A percentile compares a stretch with the other conserved stretches of the same genome.
Conservation (phyloP, 2,888 invertebrate species). For the Andrena hattorfiana region DNA sequence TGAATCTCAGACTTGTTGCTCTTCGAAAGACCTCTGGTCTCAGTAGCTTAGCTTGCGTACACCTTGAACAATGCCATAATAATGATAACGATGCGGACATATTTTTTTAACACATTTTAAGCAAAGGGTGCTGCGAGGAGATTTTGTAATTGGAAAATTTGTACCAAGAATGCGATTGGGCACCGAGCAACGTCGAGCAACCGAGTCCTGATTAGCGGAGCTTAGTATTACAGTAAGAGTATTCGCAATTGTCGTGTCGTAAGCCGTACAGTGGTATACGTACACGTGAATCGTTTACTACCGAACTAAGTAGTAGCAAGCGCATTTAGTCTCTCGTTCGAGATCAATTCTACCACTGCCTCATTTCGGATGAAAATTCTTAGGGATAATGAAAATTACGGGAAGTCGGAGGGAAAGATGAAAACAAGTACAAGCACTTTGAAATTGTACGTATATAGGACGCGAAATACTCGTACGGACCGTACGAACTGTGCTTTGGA, state of each 20-base stretch:
- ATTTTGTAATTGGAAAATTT: slow-evolving; percentile 23
- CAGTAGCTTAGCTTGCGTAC: slow-evolving; percentile 39
- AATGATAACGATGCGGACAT: slow-evolving; percentile 27
- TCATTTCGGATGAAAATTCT: slow-evolving; percentile 4
- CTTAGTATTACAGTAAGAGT: slow-evolving; percentile 34
- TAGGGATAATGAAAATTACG: slow-evolving; percentile 1
- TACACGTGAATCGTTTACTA: not conserved
- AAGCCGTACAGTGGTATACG: not conserved
- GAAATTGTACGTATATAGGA: slow-evolving; percentile 3
- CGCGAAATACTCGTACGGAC: not conserved
- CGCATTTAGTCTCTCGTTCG: not conserved
- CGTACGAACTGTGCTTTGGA: slow-evolving; percentile 4
- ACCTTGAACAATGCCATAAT: slow-evolving; percentile 59
- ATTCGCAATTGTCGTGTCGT: slow-evolving; percentile 16
- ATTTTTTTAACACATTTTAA: slow-evolving; percentile 49
- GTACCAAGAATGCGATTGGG: slow-evolving; percentile 13
- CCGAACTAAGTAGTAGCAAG: not conserved
- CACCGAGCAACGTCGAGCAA: not conserved
- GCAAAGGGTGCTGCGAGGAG: slow-evolving; percentile 38
- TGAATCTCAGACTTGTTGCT: not conserved
- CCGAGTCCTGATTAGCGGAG: slow-evolving; percentile 9
- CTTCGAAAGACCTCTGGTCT: not conserved
- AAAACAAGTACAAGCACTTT: not conserved
- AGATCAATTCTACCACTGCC: not conserved
- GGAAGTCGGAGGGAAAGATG: not conserved